These are phyloP conservation scores for Molorchus minor DNA, from an alignment of 2,888 invertebrate species.

Conservation along the genomic window DNA sequence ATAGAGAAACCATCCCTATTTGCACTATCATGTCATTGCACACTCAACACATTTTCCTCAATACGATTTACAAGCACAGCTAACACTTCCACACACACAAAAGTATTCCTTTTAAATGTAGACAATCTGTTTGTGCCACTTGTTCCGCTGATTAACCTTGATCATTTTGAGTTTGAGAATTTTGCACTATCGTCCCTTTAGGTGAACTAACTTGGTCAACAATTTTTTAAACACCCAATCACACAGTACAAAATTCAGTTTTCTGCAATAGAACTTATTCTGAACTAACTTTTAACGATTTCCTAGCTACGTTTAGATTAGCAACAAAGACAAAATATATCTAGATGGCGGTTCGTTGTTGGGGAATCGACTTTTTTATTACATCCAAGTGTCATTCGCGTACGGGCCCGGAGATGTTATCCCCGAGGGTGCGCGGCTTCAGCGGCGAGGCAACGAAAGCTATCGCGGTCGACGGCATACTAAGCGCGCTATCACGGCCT, in stretches of 20 bases:
- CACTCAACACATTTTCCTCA: slow-evolving; percentile 15
- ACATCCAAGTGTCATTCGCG: slow-evolving; percentile 16
- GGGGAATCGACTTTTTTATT: neutral
- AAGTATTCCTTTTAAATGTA: slow-evolving; percentile 5
- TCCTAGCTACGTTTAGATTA: no score
- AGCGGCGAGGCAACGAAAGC: slow-evolving; percentile 35
- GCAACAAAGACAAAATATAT: no score
- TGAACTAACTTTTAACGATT: no score
- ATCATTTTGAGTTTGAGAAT: no score
- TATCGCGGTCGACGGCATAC: slow-evolving; percentile 47
- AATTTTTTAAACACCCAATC: slow-evolving; percentile 6
- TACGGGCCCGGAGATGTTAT: neutral
- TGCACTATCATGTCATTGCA: slow-evolving; percentile 46
- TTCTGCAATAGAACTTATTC: no score
- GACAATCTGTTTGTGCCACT: slow-evolving; percentile 9
- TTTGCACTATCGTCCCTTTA: no score
- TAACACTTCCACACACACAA: slow-evolving; percentile 3
- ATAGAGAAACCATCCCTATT: slow-evolving; percentile 61
- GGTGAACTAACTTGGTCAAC: no score
- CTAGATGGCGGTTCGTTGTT: slow-evolving; percentile 6
- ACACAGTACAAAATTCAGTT: slow-evolving; percentile 5
- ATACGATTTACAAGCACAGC: neutral
- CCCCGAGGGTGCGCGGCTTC: slow-evolving; percentile 7
- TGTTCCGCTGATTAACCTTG: slow-evolving; percentile 3
- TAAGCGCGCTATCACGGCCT: slow-evolving; percentile 45